Percentiles rank a stretch among this genome's conserved stretches.
These are phyloP conservation scores for Samia ricini DNA, from an alignment of 1,140 invertebrate species.

Conservation along the genomic window DNA sequence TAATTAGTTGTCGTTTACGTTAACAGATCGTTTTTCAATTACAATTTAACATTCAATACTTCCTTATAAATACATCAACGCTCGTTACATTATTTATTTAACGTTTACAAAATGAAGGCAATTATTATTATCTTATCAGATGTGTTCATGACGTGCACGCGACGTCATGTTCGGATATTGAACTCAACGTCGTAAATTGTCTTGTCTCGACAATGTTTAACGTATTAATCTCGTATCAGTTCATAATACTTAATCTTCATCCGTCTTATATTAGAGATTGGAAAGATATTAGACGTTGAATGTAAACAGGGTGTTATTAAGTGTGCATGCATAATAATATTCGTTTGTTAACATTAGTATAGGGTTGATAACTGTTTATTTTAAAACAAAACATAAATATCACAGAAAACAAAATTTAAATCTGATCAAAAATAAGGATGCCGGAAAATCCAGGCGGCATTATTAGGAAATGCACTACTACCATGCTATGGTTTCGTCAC, in stretches of 20 bases:
- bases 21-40: too few relatives aligned
- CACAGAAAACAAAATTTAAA: too few relatives aligned
- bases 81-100: neutral
- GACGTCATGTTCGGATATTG: slow-evolving; percentile 29
- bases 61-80: neutral
- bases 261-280: slow-evolving; percentile 5
- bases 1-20: too few relatives aligned
- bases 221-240: slow-evolving; percentile 22
- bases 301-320: neutral
- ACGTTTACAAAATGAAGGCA: slow-evolving; percentile 4
- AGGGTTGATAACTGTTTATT: too few relatives aligned
- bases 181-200: slow-evolving; percentile 25
- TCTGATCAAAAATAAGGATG: too few relatives aligned
- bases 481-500: too few relatives aligned
- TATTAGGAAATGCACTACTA: too few relatives aligned
- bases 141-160: slow-evolving; percentile 14
- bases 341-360: too few relatives aligned
- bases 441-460: too few relatives aligned
- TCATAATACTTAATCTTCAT: slow-evolving; percentile 13
- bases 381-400: too few relatives aligned
- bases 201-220: slow-evolving; percentile 14
- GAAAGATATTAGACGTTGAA: neutral
- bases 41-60: neutral
- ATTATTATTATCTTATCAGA: slow-evolving; percentile 27
- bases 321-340: neutral